Conservation (phyloP, 2,113 vertebrate genomes). For the Caracal caracal region DNA sequence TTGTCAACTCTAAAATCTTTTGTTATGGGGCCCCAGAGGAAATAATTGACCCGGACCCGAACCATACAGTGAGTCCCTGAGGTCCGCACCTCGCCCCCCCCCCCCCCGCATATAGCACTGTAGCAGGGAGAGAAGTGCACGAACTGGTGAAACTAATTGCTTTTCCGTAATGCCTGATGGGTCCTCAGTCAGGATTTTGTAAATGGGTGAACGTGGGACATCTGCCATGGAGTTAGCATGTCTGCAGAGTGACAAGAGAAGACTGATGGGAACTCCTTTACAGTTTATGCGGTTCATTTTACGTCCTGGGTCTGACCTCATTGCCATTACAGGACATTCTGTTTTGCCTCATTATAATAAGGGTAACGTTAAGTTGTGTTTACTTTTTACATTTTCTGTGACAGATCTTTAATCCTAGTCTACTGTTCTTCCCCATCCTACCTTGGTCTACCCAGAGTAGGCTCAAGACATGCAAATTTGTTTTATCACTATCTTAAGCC, state of each 20-base stretch:
- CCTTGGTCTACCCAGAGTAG: not conserved
- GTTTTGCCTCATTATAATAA: not conserved
- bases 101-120: not conserved
- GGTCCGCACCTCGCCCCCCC: not conserved
- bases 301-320: not conserved
- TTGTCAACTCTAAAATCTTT: not conserved
- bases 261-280: not conserved
- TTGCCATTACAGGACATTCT: not conserved
- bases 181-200: slow-evolving; percentile 2
- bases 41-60: not conserved
- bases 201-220: not conserved
- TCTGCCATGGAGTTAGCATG: not conserved
- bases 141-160: not conserved
- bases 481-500: not conserved
- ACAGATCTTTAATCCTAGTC: not conserved
- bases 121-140: not conserved
- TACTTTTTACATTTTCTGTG: not conserved
- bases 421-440: not conserved
- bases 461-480: not conserved
- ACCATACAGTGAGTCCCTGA: not conserved
- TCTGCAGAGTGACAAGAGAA: not conserved
- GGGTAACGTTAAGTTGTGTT: not conserved
- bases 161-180: slow-evolving; percentile 22
- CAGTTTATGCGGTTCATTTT: not conserved
- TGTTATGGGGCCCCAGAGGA: not conserved